Percentiles rank a stretch among this genome's conserved stretches.
Conservation (phyloP, 2,888 invertebrate genomes). For the Terebella lapidaria region DNA sequence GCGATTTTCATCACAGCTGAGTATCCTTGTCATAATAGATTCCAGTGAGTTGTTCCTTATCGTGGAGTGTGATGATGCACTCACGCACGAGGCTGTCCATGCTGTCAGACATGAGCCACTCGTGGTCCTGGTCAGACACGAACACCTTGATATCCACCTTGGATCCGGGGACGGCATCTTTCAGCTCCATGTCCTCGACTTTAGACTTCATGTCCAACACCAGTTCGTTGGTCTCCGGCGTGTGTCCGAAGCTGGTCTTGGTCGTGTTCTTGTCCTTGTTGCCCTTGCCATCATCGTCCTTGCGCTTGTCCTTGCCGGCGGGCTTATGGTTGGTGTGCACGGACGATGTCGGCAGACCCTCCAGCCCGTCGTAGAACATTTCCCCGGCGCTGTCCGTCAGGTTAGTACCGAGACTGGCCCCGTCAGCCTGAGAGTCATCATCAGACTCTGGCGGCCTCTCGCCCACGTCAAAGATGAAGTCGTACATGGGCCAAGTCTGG, state of each 20-base stretch:
- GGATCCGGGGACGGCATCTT: neutral
- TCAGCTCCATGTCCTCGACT: neutral
- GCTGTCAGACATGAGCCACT: neutral
- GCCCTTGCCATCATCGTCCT: neutral
- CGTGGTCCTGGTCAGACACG: neutral
- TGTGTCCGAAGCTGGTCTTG: neutral
- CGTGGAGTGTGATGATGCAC: too few relatives aligned
- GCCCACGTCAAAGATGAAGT: conserved; percentile 32
- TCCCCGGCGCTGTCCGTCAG: neutral
- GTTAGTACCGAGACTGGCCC: neutral
- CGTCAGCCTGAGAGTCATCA: conserved; percentile 1
- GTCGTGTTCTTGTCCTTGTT: neutral
- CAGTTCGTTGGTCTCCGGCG: neutral
- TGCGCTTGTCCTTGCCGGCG: neutral
- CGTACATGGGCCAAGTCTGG: conserved; percentile 43
- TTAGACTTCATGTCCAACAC: neutral
- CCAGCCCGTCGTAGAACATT: neutral
- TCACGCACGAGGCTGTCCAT: too few relatives aligned
- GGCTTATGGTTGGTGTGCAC: neutral
- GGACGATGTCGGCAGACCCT: too few relatives aligned
- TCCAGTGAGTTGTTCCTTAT: too few relatives aligned
- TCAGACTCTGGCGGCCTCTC: neutral
- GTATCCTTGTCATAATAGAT: too few relatives aligned
- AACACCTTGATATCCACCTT: neutral
- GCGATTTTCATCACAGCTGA: too few relatives aligned